Conservation (phyloP, 1,140 invertebrate species). For the Drosophila arizonae region DNA sequence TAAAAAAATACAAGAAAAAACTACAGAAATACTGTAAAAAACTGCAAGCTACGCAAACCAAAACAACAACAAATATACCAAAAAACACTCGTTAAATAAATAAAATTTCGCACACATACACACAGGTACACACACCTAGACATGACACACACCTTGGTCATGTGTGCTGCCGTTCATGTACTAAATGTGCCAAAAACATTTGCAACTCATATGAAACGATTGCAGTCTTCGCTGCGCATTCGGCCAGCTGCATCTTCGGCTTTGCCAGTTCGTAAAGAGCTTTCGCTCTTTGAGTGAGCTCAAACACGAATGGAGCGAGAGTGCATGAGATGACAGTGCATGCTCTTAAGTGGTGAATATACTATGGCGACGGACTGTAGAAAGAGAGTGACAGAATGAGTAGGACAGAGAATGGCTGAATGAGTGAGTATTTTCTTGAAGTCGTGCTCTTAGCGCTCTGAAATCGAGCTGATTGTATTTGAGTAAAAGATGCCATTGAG, state of each 20-base stretch:
- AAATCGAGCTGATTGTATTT: not conserved
- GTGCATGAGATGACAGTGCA: not conserved
- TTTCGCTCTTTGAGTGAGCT: slow-evolving; percentile 46
- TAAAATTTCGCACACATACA: slow-evolving; percentile 61
- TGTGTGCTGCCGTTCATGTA: slow-evolving; percentile 56
- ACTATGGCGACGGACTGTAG: not conserved
- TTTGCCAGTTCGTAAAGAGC: slow-evolving; percentile 41
- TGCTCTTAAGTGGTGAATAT: slow-evolving; percentile 56
- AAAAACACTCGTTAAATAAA: slow-evolving; percentile 65
- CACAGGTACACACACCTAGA: not conserved
- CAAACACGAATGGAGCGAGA: not conserved
- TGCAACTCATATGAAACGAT: slow-evolving; percentile 19
- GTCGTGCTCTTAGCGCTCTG: too few species aligned
- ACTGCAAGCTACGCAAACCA: slow-evolving; percentile 47
- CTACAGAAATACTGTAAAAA: not conserved
- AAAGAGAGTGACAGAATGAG: not conserved
- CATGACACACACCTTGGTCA: slow-evolving; percentile 24
- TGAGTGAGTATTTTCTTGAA: not conserved
- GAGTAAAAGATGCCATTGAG: not conserved
- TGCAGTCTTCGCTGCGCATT: slow-evolving; percentile 1
- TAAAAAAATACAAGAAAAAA: slow-evolving; percentile 6
- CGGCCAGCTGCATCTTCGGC: not conserved
- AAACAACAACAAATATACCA: slow-evolving; percentile 21
- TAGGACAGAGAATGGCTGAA: not conserved
- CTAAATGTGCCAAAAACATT: slow-evolving; percentile 61